phyloP scores from a whole-genome alignment of 2,797 vertebrate species.

The Pangasius macronema region DNA sequence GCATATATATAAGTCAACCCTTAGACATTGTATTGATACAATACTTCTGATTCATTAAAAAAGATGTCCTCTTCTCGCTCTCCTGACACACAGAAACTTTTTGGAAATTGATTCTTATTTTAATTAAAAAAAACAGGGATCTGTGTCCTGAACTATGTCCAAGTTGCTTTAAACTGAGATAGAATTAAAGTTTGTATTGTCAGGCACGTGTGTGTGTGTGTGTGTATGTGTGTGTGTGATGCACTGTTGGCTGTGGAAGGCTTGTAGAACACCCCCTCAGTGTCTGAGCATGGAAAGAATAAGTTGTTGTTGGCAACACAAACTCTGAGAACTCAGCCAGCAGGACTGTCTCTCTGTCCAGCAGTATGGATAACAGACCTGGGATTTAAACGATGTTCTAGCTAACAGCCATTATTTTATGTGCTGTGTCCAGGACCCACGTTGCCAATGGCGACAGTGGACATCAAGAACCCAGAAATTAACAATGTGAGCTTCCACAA shows the following conservation, averaged over 20 bases:
- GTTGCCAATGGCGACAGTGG: conserved; percentile 95
- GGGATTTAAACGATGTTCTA: conserved; percentile 17
- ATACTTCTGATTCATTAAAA: background rate
- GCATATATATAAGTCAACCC: no score
- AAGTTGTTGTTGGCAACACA: conserved; percentile 49
- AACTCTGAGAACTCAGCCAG: conserved; percentile 32
- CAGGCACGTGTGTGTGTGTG: background rate
- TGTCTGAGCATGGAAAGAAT: conserved; percentile 44
- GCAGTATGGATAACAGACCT: conserved; percentile 31
- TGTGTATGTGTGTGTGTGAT: background rate
- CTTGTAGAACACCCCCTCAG: conserved; percentile 50
- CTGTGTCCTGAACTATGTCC: background rate
- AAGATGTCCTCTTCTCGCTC: background rate
- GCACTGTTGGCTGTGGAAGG: conserved; percentile 32
- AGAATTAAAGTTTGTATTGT: background rate
- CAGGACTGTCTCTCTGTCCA: conserved; percentile 20
- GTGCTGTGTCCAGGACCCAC: conserved; percentile 79
- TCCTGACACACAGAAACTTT: background rate
- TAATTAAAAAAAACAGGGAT: background rate
- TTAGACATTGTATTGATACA: background rate
- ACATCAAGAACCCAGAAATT: conserved; percentile 98
- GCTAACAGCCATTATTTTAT: conserved; percentile 28
- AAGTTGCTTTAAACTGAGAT: background rate
- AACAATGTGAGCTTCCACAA: conserved; percentile 89
- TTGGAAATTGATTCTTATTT: background rate